Conservation (phyloP, 2,888 invertebrate genomes). For the Autographa gamma region DNA sequence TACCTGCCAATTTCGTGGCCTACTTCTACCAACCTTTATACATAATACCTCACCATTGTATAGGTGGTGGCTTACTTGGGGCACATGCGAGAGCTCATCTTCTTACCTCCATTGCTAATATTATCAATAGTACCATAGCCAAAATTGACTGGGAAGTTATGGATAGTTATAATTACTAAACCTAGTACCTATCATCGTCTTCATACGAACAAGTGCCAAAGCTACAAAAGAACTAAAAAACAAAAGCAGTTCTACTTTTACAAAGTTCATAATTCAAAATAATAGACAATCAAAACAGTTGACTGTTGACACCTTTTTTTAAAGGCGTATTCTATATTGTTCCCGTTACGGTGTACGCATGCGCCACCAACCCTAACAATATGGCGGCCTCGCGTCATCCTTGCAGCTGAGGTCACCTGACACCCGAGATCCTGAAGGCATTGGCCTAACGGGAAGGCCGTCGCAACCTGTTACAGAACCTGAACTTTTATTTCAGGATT, state of each 20-base stretch:
- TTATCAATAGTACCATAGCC: too few relatives aligned
- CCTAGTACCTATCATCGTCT: too few relatives aligned
- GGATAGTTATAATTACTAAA: too few relatives aligned
- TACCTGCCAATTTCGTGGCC: too few relatives aligned
- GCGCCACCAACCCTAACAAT: slow-evolving; percentile 59
- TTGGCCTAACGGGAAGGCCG: slow-evolving; percentile 66
- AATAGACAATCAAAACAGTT: slow-evolving; percentile 15
- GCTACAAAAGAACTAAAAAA: not conserved
- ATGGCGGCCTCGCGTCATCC: slow-evolving; percentile 59
- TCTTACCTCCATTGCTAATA: too few relatives aligned
- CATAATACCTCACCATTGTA: too few relatives aligned
- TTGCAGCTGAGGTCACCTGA: slow-evolving; percentile 66
- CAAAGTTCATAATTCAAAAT: not conserved
- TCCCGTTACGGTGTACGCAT: slow-evolving; percentile 52
- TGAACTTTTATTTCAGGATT: slow-evolving; percentile 2
- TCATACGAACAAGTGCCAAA: too few relatives aligned
- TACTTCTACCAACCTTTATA: too few relatives aligned
- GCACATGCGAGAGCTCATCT: too few relatives aligned
- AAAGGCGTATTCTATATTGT: slow-evolving; percentile 49
- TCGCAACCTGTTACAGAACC: slow-evolving; percentile 14
- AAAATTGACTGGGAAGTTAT: too few relatives aligned
- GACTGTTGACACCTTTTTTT: slow-evolving; percentile 46
- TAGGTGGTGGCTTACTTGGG: too few relatives aligned
- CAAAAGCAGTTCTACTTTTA: not conserved
- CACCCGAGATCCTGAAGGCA: slow-evolving; percentile 71